These are phyloP conservation scores for Hirtodrosophila confusa DNA, from an alignment of 2,888 invertebrate species.

Conservation along the genomic window DNA sequence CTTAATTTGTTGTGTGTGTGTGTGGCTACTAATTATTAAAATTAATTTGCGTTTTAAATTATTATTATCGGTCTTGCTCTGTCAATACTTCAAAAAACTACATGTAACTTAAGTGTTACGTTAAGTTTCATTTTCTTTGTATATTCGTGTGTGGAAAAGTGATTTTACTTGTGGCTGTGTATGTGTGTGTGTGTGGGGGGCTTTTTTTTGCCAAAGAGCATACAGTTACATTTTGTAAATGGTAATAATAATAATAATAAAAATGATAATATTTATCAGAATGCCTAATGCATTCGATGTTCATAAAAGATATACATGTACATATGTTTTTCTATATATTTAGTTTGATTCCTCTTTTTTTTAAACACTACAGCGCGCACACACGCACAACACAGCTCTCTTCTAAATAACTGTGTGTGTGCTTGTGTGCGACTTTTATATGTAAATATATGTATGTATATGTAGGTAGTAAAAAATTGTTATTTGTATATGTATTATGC, in stretches of 20 bases:
- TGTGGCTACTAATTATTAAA: conserved; percentile 55
- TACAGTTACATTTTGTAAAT: conserved; percentile 62
- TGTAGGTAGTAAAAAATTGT: conserved; percentile 68
- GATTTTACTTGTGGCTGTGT: conserved; percentile 42
- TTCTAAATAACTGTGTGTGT: conserved; percentile 13
- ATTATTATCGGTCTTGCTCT: conserved; percentile 69
- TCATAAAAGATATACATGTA: conserved; percentile 53
- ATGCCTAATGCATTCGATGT: conserved; percentile 67
- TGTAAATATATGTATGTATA: conserved; percentile 59
- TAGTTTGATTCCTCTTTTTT: conserved; percentile 65
- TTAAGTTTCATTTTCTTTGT: conserved; percentile 23
- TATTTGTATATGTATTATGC: conserved; percentile 62
- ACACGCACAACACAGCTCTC: conserved; percentile 17
- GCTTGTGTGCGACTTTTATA: conserved; percentile 40
- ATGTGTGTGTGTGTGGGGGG: conserved; percentile 21
- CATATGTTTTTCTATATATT: conserved; percentile 51
- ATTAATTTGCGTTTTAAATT: conserved; percentile 63
- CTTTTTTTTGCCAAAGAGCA: conserved; percentile 46
- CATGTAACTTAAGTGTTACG: conserved; percentile 37
- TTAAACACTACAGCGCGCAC: conserved; percentile 56
- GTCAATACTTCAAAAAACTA: conserved; percentile 35
- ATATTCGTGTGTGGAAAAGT: conserved; percentile 22
- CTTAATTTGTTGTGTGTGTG: conserved; percentile 25
- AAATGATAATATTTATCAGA: conserved; percentile 61
- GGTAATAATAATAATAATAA: conserved; percentile 45